Evolutionary conservation across 2,888 invertebrate genomes (phyloP).

Genomic region (Villa cingulata): DNA sequence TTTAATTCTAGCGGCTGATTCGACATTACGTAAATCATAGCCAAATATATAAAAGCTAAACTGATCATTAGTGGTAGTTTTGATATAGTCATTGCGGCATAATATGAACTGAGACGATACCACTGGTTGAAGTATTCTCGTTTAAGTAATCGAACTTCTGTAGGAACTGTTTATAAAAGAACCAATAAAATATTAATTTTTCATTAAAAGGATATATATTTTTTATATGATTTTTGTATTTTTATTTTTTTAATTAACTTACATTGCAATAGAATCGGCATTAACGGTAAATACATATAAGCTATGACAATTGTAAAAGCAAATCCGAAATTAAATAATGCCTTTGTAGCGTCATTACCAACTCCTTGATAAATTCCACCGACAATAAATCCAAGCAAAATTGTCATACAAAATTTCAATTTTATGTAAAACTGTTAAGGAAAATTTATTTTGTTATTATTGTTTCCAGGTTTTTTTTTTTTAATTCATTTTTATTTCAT

Average conservation of each 20-base stretch:
- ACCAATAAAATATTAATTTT: constrained; percentile 5
- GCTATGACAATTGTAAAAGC: constrained; percentile 66
- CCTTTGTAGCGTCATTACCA: constrained; percentile 69
- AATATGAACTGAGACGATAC: constrained; percentile 70
- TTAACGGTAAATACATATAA: constrained; percentile 69
- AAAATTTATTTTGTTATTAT: neutral
- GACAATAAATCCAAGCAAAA: constrained; percentile 53
- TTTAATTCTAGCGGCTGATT: constrained; percentile 60
- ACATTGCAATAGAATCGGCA: constrained; percentile 70
- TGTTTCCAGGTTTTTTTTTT: no score
- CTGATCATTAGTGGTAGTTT: constrained; percentile 57
- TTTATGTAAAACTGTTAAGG: constrained; percentile 50
- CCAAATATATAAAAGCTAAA: constrained; percentile 51
- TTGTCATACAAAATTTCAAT: constrained; percentile 52
- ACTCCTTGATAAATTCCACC: constrained; percentile 57
- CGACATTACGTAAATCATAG: constrained; percentile 58
- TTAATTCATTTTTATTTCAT: neutral
- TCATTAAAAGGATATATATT: neutral
- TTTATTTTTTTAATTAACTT: constrained; percentile 34
- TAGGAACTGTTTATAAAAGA: constrained; percentile 59
- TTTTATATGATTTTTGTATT: neutral
- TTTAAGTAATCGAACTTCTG: constrained; percentile 61
- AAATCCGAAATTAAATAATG: constrained; percentile 72
- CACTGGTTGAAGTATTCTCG: constrained; percentile 75
- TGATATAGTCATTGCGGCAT: constrained; percentile 56